phyloP scores from a whole-genome alignment of 2,113 vertebrate species.

The Holacanthus passer region DNA sequence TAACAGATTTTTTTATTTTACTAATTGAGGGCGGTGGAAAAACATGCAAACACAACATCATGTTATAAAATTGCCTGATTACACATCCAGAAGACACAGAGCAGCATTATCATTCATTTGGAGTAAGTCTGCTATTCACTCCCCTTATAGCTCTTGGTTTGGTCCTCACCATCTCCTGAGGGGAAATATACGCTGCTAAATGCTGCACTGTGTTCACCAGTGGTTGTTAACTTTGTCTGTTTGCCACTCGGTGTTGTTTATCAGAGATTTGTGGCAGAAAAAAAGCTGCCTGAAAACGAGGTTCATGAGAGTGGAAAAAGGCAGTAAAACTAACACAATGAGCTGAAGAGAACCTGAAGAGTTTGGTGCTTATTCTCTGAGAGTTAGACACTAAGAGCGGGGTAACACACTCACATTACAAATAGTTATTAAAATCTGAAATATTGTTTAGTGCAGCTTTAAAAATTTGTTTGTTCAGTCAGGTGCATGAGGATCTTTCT shows the following conservation, averaged over 20 bases:
- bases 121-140: too few relatives aligned
- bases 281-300: not conserved
- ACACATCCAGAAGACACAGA: too few relatives aligned
- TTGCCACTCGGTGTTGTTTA: too few relatives aligned
- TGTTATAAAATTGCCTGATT: too few relatives aligned
- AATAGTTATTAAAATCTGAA: not conserved
- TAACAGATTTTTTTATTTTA: not conserved
- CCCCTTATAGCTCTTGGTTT: too few relatives aligned
- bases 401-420: not conserved
- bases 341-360: not conserved
- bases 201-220: too few relatives aligned
- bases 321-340: not conserved
- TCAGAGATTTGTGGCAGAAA: too few relatives aligned
- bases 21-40: not conserved
- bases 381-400: not conserved
- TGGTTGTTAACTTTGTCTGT: too few relatives aligned
- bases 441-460: not conserved
- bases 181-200: too few relatives aligned
- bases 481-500: slow-evolving; percentile 12
- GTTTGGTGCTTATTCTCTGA: not conserved
- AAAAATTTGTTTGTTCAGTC: not conserved
- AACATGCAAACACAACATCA: not conserved
- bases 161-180: too few relatives aligned
- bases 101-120: too few relatives aligned
- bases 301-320: not conserved